phyloP scores from a whole-genome alignment of 30 jellyfish, hydroid and myxozoan species.

The Hydractinia symbiolongicarpus region DNA sequence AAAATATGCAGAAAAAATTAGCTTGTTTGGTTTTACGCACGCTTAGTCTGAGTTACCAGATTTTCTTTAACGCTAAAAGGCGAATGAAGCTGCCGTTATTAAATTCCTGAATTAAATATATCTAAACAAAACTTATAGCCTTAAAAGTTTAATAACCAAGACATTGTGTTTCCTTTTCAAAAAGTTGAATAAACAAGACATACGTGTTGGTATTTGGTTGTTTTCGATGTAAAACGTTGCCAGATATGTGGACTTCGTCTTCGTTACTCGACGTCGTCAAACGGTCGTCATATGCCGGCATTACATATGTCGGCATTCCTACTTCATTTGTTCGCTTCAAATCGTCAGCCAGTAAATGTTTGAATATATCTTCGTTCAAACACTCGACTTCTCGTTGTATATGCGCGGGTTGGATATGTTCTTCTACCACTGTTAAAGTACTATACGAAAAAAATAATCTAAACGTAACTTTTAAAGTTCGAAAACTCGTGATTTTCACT shows the following conservation, averaged over 20 bases:
- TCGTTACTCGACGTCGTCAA: slow-evolving; percentile 16
- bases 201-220: too few species aligned
- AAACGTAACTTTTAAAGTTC: background rate
- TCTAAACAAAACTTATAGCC: too few species aligned
- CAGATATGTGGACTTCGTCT: slow-evolving; percentile 1
- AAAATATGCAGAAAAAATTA: too few species aligned
- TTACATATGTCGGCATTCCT: background rate
- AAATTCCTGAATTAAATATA: too few species aligned
- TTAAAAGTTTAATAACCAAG: too few species aligned
- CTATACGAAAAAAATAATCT: background rate
- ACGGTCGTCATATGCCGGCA: background rate
- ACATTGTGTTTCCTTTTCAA: too few species aligned
- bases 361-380: slow-evolving; percentile 26
- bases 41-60: too few species aligned
- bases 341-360: slow-evolving; percentile 15
- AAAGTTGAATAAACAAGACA: too few species aligned
- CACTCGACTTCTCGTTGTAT: slow-evolving; percentile 23
- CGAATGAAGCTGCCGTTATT: too few species aligned
- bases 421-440: slow-evolving; percentile 24
- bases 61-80: too few species aligned
- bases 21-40: too few species aligned
- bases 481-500: too few species aligned
- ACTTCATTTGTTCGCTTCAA: background rate
- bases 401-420: slow-evolving; percentile 22
- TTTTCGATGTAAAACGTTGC: background rate